phyloP scores from a whole-genome alignment of 1,140 invertebrate species.

The Polypedilum pembai region DNA sequence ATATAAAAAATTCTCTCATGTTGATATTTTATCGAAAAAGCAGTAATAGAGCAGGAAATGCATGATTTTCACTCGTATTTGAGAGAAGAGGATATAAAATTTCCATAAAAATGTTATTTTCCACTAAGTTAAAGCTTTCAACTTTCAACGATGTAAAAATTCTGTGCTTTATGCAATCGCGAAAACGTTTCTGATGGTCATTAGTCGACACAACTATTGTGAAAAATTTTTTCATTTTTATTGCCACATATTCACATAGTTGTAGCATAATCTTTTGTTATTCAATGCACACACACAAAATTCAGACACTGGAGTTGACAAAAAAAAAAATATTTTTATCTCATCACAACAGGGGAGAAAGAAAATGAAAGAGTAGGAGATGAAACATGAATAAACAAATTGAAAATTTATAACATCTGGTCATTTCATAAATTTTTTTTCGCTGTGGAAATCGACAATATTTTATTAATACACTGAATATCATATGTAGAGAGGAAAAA shows the following conservation, averaged over 20 bases:
- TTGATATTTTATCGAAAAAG: slow-evolving; percentile 2
- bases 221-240: neutral
- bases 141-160: neutral
- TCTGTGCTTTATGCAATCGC: neutral
- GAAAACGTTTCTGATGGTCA: slow-evolving; percentile 10
- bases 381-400: slow-evolving; percentile 13
- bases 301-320: neutral
- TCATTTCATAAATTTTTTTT: neutral
- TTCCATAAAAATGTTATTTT: neutral
- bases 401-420: slow-evolving; percentile 18
- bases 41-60: slow-evolving; percentile 9
- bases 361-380: neutral
- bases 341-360: neutral
- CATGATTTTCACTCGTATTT: neutral
- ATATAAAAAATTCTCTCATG: neutral
- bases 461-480: too few relatives aligned
- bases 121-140: neutral
- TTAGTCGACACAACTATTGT: neutral
- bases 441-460: too few relatives aligned
- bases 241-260: neutral
- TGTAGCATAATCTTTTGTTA: slow-evolving; percentile 9
- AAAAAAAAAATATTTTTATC: neutral
- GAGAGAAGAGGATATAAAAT: neutral
- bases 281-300: neutral
- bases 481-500: too few relatives aligned